Base-by-base conservation (phyloP, 2,888 invertebrate species). In the Micropterix aruncella region DNA sequence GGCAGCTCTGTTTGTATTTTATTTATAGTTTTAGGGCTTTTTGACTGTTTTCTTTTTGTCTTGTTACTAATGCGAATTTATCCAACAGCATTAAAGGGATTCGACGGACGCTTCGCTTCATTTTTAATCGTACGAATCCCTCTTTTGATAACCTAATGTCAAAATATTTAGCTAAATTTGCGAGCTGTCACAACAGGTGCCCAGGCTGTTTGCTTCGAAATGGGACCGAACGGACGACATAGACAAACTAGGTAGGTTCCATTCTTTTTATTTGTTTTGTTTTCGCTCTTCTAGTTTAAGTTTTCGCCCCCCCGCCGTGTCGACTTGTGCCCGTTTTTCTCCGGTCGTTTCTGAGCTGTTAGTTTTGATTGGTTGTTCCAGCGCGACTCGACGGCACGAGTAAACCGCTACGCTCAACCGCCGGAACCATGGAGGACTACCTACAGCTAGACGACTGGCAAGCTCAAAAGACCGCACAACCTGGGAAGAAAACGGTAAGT, bases 311-410 rank as follows among this genome's bases (percentile, higher is more conserved):
- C n/a, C n/a, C n/a, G n/a, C n/a, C n/a, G n/a, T n/a, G n/a, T n/a
- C n/a, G n/a, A n/a, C n/a, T n/a, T n/a, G n/a, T n/a, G n/a, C n/a
- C n/a, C n/a, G n/a, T n/a, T n/a, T n/a, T n/a, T n/a, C n/a, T n/a
- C n/a, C n/a, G n/a, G n/a, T n/a, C n/a, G 14, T 41, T 42, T 9
- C 39, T 44, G 41, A 42, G 46, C 39, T 47, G 43, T 38, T 42
- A 38, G 37, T 40, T 42, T 42, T n/a, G n/a, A 48, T 52, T 54
- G 50, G 51, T 62, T 66, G 67, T 77, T 75, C 17, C 74, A 94
- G 95, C 93, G 56, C 87, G 91, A 49, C 78, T 96, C 64, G 96
- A 95, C 71, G 95, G 95, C 49, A 81, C 88, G 53, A 83, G 73
- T 60, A 85, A 80, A 60, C 82, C 83, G 42, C 73, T 80, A 48